Base-by-base conservation (phyloP, 2,113 vertebrate genomes). In the Passer montanus region DNA sequence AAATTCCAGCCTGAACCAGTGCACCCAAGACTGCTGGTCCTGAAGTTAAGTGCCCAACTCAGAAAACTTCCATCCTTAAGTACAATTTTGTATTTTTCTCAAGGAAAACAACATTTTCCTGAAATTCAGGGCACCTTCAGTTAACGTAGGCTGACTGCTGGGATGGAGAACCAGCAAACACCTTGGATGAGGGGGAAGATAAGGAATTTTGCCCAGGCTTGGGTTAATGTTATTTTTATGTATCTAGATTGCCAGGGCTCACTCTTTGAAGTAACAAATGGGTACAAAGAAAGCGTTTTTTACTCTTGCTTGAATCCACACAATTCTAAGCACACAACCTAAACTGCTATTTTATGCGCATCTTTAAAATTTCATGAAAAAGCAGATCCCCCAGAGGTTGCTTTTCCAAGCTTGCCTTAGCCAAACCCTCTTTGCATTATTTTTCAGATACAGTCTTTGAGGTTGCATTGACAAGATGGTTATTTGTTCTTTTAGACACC, bases 331-430 rank as follows among this genome's bases (percentile, higher is more conserved):
- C 47, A 63, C 30, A 64, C 52, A 86, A 47, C 18, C 39, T 43
- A 84, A 86, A 41, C 37, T 24, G 2, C 3, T 49, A 11, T 78
- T 89, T 94, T 89, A 72, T 87, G 64, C 0, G 0, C 23, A 37
- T 69, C 83, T 89, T 94, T 93, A 85, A 88, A 85, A 58, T 83
- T 52, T 87, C 41, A 68, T 87, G 73, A 72, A 63, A 84, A 96
- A 78, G 43, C 43, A 56, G n/a, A 60, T 76, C 13, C 59, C 63
- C 73, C 7, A 59, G 43, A 15, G 75, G 39, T 0, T 88, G 37
- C 11, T 15, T 81, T 93, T 93, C 64, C 33, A 84, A 73, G 27
- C 77, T 81, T 1, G 3, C 67, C 49, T 79, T 43, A 83, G 55
- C 62, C 35, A 91, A 88, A 55, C 64, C 6, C 39, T 84, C 63